Base-by-base conservation (phyloP, 2,113 vertebrate species). In the Irena cyanogastra region DNA sequence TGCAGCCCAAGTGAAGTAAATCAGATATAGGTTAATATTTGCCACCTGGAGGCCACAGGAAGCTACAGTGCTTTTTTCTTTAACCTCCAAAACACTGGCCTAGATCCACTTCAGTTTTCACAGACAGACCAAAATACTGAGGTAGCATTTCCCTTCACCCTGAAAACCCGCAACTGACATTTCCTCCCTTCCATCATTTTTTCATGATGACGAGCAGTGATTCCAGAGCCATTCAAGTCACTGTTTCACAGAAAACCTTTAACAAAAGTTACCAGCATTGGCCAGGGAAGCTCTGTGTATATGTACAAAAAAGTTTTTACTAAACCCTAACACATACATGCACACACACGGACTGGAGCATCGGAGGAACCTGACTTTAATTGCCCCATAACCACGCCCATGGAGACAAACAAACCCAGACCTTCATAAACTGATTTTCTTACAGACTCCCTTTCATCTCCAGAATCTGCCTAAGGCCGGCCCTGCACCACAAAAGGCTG, bases 21-120 rank as follows among this genome's bases (percentile, higher is more conserved):
- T 68, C 64, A 80, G 39, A 77, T 30, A n/a, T 21, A 72, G 5
- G 33, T 83, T 89, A 90, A 15, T 65, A 95, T 59, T 94, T 94
- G 95, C 93, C 94, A 94, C 47, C 80, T 82, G 90, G 92, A 96
- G 92, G 91, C 66, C 79, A 90, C 66, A 82, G 69, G 41, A 83
- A 90, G 76, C 75, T 91, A 90, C 61, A 87, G 83, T 11, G 27
- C 33, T 83, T 88, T 64, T 64, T 86, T 49, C 30, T 92, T 93
- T 74, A 86, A 49, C 35, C 47, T 81, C 42, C 5, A 1, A 44
- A 87, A 91, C 61, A 54, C n/a, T 74, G 64, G 28, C 59, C 70
- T 75, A 45, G n/a, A 89, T 94, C 71, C 68, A 84, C 44, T 77
- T 70, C 89, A 47, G 22, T 84, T 77, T 88, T 68, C 77, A 64